Conservation (phyloP, 1,140 invertebrate genomes). For the Brachionus asplanchnoidis region DNA sequence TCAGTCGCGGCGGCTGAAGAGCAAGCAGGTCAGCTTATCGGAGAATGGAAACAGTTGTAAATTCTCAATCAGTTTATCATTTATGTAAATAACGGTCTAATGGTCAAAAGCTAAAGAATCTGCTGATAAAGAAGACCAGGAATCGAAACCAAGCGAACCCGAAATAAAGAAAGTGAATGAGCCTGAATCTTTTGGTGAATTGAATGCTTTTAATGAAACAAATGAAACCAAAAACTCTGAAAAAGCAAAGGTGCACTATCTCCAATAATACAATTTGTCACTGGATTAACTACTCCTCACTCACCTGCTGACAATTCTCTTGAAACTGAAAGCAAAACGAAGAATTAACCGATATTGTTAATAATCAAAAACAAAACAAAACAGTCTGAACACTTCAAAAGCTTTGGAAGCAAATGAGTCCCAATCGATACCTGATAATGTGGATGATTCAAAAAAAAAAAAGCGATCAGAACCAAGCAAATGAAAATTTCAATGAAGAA, state of each 20-base stretch:
- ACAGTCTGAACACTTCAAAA: background rate
- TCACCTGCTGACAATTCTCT: background rate
- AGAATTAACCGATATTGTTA: background rate
- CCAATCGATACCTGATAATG: background rate
- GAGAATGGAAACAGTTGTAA: too few relatives aligned
- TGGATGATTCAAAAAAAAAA: background rate
- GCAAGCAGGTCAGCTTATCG: too few relatives aligned
- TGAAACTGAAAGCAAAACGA: background rate
- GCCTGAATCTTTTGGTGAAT: background rate
- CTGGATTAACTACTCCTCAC: background rate
- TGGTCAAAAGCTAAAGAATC: background rate
- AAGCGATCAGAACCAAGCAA: background rate
- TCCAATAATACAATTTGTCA: slow-evolving; percentile 17
- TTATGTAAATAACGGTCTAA: too few relatives aligned
- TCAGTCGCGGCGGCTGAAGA: too few relatives aligned
- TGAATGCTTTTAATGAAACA: background rate
- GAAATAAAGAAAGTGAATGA: background rate
- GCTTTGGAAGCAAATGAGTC: background rate
- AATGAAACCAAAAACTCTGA: background rate
- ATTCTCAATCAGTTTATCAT: too few relatives aligned
- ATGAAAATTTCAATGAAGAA: background rate
- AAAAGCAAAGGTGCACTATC: background rate
- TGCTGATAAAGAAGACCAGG: background rate
- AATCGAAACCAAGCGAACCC: background rate
- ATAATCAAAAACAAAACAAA: background rate